phyloP scores from a whole-genome alignment of 2,113 vertebrate genomes.

The Otus sunia region DNA sequence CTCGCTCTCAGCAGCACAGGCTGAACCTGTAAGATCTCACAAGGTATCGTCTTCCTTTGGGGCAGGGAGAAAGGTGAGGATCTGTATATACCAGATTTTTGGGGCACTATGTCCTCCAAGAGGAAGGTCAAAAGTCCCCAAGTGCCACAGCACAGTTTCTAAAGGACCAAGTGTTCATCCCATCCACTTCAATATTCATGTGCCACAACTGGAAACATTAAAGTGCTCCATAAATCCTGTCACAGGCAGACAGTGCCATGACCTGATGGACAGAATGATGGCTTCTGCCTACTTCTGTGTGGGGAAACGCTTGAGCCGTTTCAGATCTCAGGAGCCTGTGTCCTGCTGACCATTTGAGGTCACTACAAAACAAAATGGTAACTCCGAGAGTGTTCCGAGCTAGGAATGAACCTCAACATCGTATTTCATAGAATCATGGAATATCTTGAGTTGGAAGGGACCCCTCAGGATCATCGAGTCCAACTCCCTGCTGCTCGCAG shows the following conservation, averaged over 20 bases:
- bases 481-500: no score
- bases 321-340: neutral
- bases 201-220: neutral
- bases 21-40: neutral
- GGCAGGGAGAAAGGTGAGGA: neutral
- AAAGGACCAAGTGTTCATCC: neutral
- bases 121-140: neutral
- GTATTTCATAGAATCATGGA: neutral
- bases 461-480: no score
- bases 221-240: neutral
- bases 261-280: neutral
- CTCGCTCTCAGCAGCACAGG: neutral
- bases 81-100: neutral
- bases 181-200: neutral
- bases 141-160: neutral
- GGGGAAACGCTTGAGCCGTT: neutral
- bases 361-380: rapidly evolving
- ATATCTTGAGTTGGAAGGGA: no score
- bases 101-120: neutral
- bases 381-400: neutral
- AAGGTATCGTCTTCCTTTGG: neutral
- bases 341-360: neutral
- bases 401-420: neutral
- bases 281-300: neutral
- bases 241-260: neutral